These are phyloP conservation scores for Pseudorasbora parva DNA, from an alignment of 2,113 vertebrate species.

Conservation along the genomic window DNA sequence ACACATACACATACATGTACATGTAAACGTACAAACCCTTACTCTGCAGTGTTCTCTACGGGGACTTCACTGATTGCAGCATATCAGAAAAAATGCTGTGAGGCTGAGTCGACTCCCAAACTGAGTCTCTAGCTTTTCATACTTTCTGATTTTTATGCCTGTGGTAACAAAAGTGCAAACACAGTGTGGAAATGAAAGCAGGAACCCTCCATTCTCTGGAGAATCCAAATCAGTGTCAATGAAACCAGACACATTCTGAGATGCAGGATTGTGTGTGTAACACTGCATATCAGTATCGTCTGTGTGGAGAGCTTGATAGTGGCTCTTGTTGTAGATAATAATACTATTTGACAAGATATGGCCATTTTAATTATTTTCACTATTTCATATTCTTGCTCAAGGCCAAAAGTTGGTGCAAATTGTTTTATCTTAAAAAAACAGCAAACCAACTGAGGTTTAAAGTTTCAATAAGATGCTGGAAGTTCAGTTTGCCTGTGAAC, in stretches of 20 bases:
- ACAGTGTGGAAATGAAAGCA: slow-evolving; percentile 72
- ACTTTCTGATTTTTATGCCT: slow-evolving; percentile 72
- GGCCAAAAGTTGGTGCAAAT: slow-evolving; percentile 43
- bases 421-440: slow-evolving; percentile 52
- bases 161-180: slow-evolving; percentile 77
- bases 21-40: slow-evolving; percentile 31
- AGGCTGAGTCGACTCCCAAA: slow-evolving; percentile 69
- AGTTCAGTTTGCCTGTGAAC: slow-evolving; percentile 42
- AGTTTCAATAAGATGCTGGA: slow-evolving; percentile 36
- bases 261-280: slow-evolving; percentile 62
- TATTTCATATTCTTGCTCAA: slow-evolving; percentile 45
- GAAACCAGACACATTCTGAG: slow-evolving; percentile 67
- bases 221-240: slow-evolving; percentile 73
- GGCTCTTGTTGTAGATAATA: slow-evolving; percentile 57
- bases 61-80: slow-evolving; percentile 77
- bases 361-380: slow-evolving; percentile 45
- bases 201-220: slow-evolving; percentile 73
- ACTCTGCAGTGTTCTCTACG: slow-evolving; percentile 68
- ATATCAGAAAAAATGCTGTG: slow-evolving; percentile 77
- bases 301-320: slow-evolving; percentile 53
- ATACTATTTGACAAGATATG: slow-evolving; percentile 45
- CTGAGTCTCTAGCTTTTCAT: slow-evolving; percentile 72
- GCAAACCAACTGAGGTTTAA: slow-evolving; percentile 26
- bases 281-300: slow-evolving; percentile 66
- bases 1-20: slow-evolving; percentile 36